Percentiles rank a stretch among this genome's conserved stretches.
Evolutionary conservation across 2,113 vertebrate species (phyloP).

Genomic region (mouse (Mus musculus)): GRCm39 chr1:192736501-192737000

Average conservation of each 20-base stretch:
- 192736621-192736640: not conserved
- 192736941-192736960: not conserved
- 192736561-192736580: not conserved
- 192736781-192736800: conserved; percentile 54
- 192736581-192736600: not conserved
- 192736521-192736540: not conserved
- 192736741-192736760: conserved; percentile 46
- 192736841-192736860: conserved; percentile 48
- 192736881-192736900: conserved; percentile 51
- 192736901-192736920: not conserved
- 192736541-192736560: not conserved
- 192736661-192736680: not conserved
- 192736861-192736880: conserved; percentile 65
- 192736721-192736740: conserved; percentile 13
- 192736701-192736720: conserved; percentile 18
- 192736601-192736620: not conserved
- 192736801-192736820: conserved; percentile 70
- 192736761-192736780: conserved; percentile 53
- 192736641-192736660: not conserved
- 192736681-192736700: not conserved
- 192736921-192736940: conserved; percentile 47
- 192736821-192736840: conserved; percentile 72
- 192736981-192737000: not conserved
- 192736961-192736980: not conserved
- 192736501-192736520: not conserved